Conservation (phyloP, 2,113 vertebrate genomes). For the Phylloscopus whistleri region DNA sequence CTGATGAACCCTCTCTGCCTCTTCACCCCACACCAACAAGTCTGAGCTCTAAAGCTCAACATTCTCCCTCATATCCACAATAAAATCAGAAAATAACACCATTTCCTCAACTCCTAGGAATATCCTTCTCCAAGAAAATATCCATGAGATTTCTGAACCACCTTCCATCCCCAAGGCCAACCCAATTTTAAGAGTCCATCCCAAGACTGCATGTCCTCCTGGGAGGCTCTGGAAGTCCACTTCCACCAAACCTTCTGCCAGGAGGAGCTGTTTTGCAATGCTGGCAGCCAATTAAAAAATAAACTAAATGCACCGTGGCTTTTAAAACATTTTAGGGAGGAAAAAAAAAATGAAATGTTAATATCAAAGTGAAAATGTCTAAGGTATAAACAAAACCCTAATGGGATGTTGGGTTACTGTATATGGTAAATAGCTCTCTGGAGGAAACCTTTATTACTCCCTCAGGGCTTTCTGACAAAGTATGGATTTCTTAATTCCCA, state of each 20-base stretch:
- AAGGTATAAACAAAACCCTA: constrained; percentile 67
- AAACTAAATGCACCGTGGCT: constrained; percentile 46
- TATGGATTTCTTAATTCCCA: constrained; percentile 79
- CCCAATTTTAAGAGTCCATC: not conserved
- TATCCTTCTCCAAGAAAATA: fast-evolving
- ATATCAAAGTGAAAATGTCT: constrained; percentile 48
- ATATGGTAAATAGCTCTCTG: constrained; percentile 71
- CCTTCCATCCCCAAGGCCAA: not conserved
- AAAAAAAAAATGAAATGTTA: not conserved
- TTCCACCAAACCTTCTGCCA: not conserved
- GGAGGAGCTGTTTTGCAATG: not conserved
- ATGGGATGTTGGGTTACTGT: constrained; percentile 58
- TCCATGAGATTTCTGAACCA: not conserved
- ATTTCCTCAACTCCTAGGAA: not conserved
- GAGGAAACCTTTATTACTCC: constrained; percentile 74
- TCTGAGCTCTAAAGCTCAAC: not conserved
- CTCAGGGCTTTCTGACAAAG: constrained; percentile 70
- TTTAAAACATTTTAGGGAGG: not conserved
- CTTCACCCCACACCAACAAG: not conserved
- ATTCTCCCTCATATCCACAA: not conserved
- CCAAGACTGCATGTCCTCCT: not conserved
- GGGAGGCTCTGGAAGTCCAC: not conserved
- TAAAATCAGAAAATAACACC: not conserved
- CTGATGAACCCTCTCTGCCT: not conserved
- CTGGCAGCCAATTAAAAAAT: constrained; percentile 57